Base-by-base conservation (phyloP, 2,113 vertebrate genomes). In the Salvator merianae region DNA sequence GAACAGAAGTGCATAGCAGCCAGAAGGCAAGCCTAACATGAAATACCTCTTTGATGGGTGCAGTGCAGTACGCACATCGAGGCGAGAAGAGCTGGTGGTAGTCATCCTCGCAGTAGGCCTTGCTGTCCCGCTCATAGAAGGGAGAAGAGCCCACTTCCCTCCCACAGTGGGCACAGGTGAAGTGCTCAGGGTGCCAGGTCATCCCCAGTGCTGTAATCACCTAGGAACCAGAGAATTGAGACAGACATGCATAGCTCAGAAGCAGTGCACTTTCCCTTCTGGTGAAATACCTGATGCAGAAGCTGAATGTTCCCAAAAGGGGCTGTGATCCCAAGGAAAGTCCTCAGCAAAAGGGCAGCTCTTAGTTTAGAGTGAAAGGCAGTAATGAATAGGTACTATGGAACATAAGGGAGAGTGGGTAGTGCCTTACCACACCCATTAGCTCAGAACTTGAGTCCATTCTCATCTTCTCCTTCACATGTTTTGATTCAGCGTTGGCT, bases 181-280 rank as follows among this genome's bases (percentile, higher is more conserved):
- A 99, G 93, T 99, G 98, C 72, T 98, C 97, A 0, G 97, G 97
- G 72, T 98, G 98, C 98, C 98, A 99, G 1, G 95, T 94, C 77
- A 95, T 88, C 50, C 98, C 98, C 80, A 99, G 94, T 0, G 97
- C 98, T 0, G 97, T 97, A 88, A 98, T 93, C 81, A 97, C 94
- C 98, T 99, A 81, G 0, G 1, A 9, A 62, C 12, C 76, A 43
- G 34, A 0, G 0, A 22, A 50, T 32, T 40, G 34, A 77, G 55
- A 59, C 18, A 13, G 18, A 59, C 55, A 32, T 32, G 5, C 9
- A 40, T 20, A 30, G 62, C 10, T 24, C 30, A 77, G 50, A 77
- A 34, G 53, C n/a, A 6, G 53, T 55, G 7, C 13, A 10, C 50
- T 26, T 70, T 32, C 50, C 69, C 22, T 0, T 10, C 18, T 50